Conservation (phyloP, 2,797 vertebrate species). For the Sorex maritimensis region DNA sequence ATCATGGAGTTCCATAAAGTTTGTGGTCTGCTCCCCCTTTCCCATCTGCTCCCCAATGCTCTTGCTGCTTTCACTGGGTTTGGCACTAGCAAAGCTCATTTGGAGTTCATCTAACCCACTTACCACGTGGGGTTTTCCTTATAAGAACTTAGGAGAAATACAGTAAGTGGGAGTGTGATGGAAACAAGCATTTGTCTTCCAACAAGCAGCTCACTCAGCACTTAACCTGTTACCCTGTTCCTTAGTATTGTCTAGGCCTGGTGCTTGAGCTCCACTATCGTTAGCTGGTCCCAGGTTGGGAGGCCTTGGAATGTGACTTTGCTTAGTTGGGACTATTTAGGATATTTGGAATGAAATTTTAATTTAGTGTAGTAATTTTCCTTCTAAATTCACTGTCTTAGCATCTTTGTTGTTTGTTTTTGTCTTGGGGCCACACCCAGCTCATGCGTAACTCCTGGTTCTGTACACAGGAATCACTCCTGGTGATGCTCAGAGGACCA, state of each 20-base stretch:
- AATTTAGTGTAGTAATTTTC: constrained; percentile 6
- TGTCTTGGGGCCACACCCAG: no score
- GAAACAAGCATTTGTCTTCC: neutral
- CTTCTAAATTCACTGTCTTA: neutral
- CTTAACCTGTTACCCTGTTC: neutral
- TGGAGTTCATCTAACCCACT: neutral
- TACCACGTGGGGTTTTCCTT: neutral
- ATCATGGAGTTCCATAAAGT: neutral
- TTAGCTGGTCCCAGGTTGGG: neutral
- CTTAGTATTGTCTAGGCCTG: neutral
- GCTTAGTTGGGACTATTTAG: neutral
- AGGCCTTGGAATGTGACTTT: neutral
- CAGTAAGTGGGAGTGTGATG: neutral
- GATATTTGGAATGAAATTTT: neutral
- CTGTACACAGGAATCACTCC: no score
- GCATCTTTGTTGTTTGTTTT: no score
- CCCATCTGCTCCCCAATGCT: no score
- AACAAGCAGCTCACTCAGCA: neutral
- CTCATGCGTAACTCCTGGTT: no score
- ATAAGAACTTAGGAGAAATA: constrained; percentile 2
- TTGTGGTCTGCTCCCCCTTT: neutral
- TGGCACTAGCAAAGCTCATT: neutral
- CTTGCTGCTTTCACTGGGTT: neutral
- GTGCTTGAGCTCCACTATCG: neutral
- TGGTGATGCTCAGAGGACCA: no score